Evolutionary conservation across 1,140 invertebrate genomes (phyloP), one percentile per base, ranked within the genome.

Genomic region (Drosophila kepulauana): DNA sequence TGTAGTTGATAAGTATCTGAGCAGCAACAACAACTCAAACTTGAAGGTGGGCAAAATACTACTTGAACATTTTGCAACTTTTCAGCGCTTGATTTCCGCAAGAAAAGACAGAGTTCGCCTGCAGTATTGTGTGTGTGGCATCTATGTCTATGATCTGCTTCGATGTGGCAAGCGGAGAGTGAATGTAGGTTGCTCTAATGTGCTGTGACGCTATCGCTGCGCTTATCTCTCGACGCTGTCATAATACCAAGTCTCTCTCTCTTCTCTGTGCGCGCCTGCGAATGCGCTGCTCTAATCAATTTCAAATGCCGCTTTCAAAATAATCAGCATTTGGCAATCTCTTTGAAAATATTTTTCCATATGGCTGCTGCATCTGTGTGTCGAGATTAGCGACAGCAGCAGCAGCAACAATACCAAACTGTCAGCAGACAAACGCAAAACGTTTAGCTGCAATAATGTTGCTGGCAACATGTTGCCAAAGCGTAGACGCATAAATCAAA

Each of bases 341-440:
- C 76, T 88, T 88, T 88, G 84, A 89, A 88, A 63, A 81, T 79
- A 80, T 74, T 88, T 87, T 88, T 84, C 84, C 84, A 88, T 87
- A 88, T 88, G 84, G 77, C 84, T 82, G 82, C 68, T 82, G 65
- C 82, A 81, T 84, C 77, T 84, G 20, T 25, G 3, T 76, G 59
- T 68, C 30, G 72, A 75, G 81, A 71, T 82, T 84, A 76, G 76
- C 45, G 49, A 57, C 16, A 63, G 62, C 49, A 43, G 38, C 63
- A 75, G 30, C 62, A 71, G 51, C 25, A 78, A 28, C 49, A 68
- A 11, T 45, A 10, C 48, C 7, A 43, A 25, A 49, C 68, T 72
- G 69, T 59, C 43, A 66, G 63, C 41, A 59, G 56, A 46, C 41
- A 65, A 56, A 61, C 48, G 63, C 16, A 4, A 35, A 54, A 28